Conservation (phyloP, 30 jellyfish, hydroid and myxozoan species). For the Aurelia aurita region DNA sequence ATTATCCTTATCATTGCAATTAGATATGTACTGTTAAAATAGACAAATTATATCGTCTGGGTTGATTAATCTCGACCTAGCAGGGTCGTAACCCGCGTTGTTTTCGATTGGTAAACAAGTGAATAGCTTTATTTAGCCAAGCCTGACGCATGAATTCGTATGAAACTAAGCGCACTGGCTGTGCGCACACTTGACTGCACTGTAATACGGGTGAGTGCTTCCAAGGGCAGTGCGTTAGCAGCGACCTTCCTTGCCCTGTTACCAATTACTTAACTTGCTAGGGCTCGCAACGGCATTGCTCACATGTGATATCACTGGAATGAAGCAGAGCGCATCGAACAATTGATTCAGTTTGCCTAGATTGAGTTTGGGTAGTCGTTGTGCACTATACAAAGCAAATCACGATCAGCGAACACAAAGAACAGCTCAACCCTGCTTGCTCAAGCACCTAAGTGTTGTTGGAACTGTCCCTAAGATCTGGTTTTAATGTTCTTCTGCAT, state of each 20-base stretch:
- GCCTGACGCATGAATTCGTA: conserved; percentile 32
- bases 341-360: conserved; percentile 33
- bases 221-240: conserved; percentile 51
- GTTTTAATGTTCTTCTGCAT: no score
- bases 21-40: no score
- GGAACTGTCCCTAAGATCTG: no score
- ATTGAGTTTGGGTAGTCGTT: conserved; percentile 49
- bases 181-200: conserved; percentile 75
- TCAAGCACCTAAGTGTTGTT: conserved; percentile 12
- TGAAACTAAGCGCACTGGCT: conserved; percentile 15
- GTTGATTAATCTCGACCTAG: no score
- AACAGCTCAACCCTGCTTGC: conserved; percentile 27
- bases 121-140: neutral
- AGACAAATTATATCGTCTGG: no score
- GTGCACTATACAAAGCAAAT: conserved; percentile 36
- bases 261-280: conserved; percentile 71
- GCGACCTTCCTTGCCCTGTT: conserved; percentile 76
- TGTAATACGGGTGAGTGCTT: conserved; percentile 59
- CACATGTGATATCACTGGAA: conserved; percentile 70
- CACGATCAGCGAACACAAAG: conserved; percentile 49
- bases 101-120: no score
- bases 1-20: no score
- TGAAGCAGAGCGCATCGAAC: conserved; percentile 67
- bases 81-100: no score
- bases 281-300: conserved; percentile 65